Conservation (phyloP, 2,113 vertebrate genomes). For the Pavo muticus region DNA sequence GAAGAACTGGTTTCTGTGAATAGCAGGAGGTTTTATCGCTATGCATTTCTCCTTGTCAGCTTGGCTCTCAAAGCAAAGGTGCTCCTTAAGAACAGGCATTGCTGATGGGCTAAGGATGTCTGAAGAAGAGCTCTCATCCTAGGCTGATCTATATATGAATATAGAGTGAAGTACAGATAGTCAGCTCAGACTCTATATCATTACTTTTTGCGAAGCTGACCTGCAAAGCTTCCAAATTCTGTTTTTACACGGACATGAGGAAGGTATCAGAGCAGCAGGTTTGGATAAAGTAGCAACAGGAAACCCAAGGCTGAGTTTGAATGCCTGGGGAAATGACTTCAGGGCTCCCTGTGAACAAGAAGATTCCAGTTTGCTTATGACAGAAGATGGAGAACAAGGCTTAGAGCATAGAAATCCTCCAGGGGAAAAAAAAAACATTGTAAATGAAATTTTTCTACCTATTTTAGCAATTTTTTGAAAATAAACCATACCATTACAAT, state of each 20-base stretch:
- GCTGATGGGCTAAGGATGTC: rapidly evolving
- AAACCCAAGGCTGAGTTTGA: background rate
- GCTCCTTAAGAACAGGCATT: background rate
- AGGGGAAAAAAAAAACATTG: background rate
- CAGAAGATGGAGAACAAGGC: background rate
- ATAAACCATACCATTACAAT: background rate
- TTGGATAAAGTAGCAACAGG: background rate
- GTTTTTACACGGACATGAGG: background rate
- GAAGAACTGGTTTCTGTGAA: background rate
- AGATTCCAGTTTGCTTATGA: background rate
- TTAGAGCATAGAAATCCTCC: background rate
- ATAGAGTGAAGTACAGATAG: background rate
- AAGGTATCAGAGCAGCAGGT: background rate
- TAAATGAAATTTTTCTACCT: background rate
- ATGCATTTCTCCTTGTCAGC: background rate
- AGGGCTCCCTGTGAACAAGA: background rate
- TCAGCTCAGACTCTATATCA: background rate
- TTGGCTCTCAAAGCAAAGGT: background rate
- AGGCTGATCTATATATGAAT: background rate
- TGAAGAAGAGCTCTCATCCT: background rate
- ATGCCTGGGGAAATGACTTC: background rate
- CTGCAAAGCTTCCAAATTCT: background rate
- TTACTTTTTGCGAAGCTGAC: background rate
- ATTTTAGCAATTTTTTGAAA: background rate
- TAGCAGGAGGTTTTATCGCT: background rate